A percentile compares a stretch with the other conserved stretches of the same genome.
phyloP scores from a whole-genome alignment of 2,797 vertebrate species.

The Lacerta agilis region DNA sequence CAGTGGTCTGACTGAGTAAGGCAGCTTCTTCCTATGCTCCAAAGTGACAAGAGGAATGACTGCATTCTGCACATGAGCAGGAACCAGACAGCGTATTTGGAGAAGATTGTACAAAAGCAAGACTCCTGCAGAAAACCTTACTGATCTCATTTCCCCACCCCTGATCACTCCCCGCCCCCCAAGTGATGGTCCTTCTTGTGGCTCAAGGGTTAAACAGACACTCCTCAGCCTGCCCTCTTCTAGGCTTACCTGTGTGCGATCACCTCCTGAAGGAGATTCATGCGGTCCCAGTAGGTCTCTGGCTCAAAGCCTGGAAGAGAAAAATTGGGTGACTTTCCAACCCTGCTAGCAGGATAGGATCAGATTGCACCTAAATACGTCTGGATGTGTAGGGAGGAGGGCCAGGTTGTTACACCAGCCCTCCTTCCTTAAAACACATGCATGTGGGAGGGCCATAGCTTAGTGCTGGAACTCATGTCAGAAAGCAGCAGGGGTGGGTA shows the following conservation, averaged over 20 bases:
- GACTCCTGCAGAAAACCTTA: too few relatives aligned
- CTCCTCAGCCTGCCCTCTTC: not conserved
- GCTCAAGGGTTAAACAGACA: not conserved
- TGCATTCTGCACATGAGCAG: not conserved
- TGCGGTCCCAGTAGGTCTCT: slow-evolving; percentile 96
- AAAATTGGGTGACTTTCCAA: not conserved
- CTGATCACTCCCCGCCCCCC: not conserved
- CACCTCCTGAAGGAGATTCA: slow-evolving; percentile 96
- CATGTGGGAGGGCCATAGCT: not conserved
- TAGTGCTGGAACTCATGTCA: too few relatives aligned
- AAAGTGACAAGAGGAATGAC: not conserved
- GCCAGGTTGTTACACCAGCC: not conserved
- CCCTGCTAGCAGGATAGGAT: not conserved
- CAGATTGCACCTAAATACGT: too few relatives aligned
- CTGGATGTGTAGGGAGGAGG: too few relatives aligned
- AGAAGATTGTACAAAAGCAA: not conserved
- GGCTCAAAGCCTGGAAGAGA: slow-evolving; percentile 90
- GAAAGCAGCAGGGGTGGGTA: not conserved
- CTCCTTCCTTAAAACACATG: not conserved
- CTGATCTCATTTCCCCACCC: too few relatives aligned
- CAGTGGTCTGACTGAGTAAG: too few relatives aligned
- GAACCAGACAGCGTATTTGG: too few relatives aligned
- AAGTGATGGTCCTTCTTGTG: not conserved
- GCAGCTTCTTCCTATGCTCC: too few relatives aligned
- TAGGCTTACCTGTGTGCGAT: slow-evolving; percentile 88